Evolutionary conservation across 2,888 invertebrate species (phyloP).

Genomic region (Caenorhabditis angaria): DNA sequence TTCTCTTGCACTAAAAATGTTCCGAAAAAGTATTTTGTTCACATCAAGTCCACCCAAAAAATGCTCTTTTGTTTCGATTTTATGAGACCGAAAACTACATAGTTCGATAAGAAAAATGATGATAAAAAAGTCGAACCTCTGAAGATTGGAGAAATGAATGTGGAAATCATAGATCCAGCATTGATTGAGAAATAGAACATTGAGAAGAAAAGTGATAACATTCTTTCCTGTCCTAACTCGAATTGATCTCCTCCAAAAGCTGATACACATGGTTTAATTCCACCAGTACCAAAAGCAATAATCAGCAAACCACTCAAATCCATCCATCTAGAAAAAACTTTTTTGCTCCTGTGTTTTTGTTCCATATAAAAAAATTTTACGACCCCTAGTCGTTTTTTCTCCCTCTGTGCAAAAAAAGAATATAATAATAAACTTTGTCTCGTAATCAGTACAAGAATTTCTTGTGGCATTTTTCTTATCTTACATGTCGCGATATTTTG

Average conservation of each 20-base stretch:
- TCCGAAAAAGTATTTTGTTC: too few relatives aligned
- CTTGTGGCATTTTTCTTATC: neutral
- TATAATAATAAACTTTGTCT: neutral
- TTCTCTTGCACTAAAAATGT: too few relatives aligned
- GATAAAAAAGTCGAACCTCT: conserved; percentile 76
- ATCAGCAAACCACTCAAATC: conserved; percentile 73
- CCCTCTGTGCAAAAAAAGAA: neutral
- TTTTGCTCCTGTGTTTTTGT: neutral
- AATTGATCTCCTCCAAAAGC: conserved; percentile 76
- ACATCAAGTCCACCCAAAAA: too few relatives aligned
- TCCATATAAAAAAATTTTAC: neutral
- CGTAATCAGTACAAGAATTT: neutral
- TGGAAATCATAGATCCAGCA: conserved; percentile 86
- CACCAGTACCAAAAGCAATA: conserved; percentile 75
- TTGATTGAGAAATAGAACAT: conserved; percentile 94
- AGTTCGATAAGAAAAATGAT: neutral
- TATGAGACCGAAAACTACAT: neutral
- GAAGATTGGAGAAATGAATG: conserved; percentile 86
- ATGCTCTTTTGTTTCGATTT: too few relatives aligned
- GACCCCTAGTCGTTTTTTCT: neutral
- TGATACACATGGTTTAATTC: conserved; percentile 76
- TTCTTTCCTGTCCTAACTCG: conserved; percentile 76
- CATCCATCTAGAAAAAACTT: conserved; percentile 49
- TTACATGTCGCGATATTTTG: neutral
- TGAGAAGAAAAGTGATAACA: conserved; percentile 89